These are phyloP conservation scores for Spea multiplicata DNA, from an alignment of 2,113 vertebrate species.

Conservation along the genomic window DNA sequence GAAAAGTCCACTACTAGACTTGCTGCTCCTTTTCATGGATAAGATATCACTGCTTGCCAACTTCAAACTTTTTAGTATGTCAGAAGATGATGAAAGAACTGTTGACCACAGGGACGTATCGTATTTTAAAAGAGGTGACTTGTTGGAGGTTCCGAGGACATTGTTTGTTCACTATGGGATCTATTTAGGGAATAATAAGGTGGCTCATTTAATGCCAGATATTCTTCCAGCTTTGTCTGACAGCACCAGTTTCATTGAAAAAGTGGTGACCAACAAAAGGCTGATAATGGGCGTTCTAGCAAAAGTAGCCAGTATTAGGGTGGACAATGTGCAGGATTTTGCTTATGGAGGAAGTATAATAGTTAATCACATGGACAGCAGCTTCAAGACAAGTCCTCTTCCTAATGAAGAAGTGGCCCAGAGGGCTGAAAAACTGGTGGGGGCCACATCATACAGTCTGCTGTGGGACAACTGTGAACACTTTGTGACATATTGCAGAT, in stretches of 20 bases:
- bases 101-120: constrained; percentile 62
- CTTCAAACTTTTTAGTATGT: constrained; percentile 63
- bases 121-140: constrained; percentile 76
- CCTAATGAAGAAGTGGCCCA: constrained; percentile 72
- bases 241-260: constrained; percentile 64
- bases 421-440: constrained; percentile 79
- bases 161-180: constrained; percentile 90
- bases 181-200: constrained; percentile 85
- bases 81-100: constrained; percentile 38
- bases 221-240: constrained; percentile 77
- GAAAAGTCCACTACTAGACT: constrained; percentile 73
- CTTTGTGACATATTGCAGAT: constrained; percentile 88
- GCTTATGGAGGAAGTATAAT: constrained; percentile 79
- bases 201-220: constrained; percentile 93
- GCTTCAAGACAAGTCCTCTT: constrained; percentile 62
- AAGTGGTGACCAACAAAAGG: constrained; percentile 84
- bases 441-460: constrained; percentile 78
- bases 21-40: constrained; percentile 73
- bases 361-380: constrained; percentile 76
- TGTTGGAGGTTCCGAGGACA: constrained; percentile 85
- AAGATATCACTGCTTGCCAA: constrained; percentile 76
- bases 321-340: constrained; percentile 90
- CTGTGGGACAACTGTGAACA: constrained; percentile 97
- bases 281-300: constrained; percentile 82
- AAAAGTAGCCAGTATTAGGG: constrained; percentile 77